Evolutionary conservation across 2,113 vertebrate genomes (phyloP).

Genomic region (Epinephelus cyanopodus): DNA sequence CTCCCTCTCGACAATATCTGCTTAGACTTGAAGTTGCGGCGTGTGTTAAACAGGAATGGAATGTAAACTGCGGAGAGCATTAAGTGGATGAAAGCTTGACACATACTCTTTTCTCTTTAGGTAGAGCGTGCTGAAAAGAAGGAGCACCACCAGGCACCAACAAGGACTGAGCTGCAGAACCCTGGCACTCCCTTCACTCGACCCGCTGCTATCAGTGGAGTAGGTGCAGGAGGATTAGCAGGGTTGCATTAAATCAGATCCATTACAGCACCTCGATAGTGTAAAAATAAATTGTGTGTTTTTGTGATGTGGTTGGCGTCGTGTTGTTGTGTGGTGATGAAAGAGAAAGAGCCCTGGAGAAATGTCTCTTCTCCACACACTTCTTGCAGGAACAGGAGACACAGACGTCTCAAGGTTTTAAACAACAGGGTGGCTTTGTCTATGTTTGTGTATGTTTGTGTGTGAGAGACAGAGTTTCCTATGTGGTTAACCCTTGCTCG

Average conservation of each 20-base stretch:
- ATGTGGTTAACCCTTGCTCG: conserved; percentile 48
- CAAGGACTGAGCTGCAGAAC: conserved; percentile 21
- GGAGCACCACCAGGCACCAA: conserved; percentile 64
- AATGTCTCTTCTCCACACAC: conserved; percentile 35
- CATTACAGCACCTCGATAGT: conserved; percentile 13
- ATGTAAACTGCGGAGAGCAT: conserved; percentile 66
- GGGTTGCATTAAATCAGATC: conserved; percentile 30
- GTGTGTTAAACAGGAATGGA: conserved; percentile 64
- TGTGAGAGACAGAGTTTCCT: conserved; percentile 21
- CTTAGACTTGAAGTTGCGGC: conserved; percentile 58
- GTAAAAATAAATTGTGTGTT: conserved; percentile 7
- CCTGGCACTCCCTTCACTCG: conserved; percentile 30
- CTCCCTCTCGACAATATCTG: conserved; percentile 62
- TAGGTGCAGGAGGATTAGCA: conserved; percentile 8
- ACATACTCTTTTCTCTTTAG: conserved; percentile 46
- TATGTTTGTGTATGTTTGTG: conserved; percentile 29
- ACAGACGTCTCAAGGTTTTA: conserved; percentile 13
- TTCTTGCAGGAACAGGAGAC: conserved; percentile 8
- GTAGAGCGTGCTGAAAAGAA: conserved; percentile 33
- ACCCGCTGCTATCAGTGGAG: conserved; percentile 25
- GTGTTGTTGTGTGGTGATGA: conserved; percentile 45
- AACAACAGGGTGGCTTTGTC: conserved; percentile 28
- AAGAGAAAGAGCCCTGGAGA: conserved; percentile 21
- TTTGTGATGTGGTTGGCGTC: background rate
- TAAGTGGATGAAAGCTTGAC: conserved; percentile 66